phyloP scores from a whole-genome alignment of 1,140 invertebrate species.

The Metopolophium dirhodum region DNA sequence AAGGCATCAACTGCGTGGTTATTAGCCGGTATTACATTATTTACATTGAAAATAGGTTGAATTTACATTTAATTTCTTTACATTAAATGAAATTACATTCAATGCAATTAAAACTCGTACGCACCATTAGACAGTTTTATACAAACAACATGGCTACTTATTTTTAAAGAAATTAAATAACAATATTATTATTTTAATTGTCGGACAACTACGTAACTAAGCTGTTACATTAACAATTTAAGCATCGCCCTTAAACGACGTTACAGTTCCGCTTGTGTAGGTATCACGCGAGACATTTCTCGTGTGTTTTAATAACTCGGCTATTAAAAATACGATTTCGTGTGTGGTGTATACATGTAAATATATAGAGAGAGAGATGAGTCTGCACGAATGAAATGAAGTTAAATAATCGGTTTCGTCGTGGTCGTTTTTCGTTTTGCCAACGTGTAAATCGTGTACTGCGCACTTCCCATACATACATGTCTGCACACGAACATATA shows the following conservation, averaged over 20 bases:
- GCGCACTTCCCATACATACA: not conserved
- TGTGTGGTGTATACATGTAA: not conserved
- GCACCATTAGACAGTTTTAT: not conserved
- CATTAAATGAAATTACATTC: no score
- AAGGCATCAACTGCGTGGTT: no score
- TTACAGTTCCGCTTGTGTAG: not conserved
- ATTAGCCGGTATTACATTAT: no score
- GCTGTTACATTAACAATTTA: slow-evolving; percentile 11
- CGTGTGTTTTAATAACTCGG: not conserved
- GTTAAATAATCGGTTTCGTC: slow-evolving; percentile 1
- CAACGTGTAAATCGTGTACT: not conserved
- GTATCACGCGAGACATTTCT: not conserved
- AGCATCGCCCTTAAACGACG: not conserved
- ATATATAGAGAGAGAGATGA: not conserved
- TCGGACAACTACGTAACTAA: not conserved
- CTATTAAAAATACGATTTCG: slow-evolving; percentile 16
- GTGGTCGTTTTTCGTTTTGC: slow-evolving; percentile 3
- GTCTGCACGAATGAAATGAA: slow-evolving; percentile 1
- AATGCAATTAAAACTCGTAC: no score
- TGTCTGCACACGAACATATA: not conserved
- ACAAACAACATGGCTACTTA: not conserved
- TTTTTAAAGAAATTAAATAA: slow-evolving; percentile 7
- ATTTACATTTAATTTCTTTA: no score
- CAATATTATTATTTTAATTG: slow-evolving; percentile 10
- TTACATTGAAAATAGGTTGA: no score